A percentile compares a stretch with the other conserved stretches of the same genome.
Evolutionary conservation across 30 jellyfish, hydroid and myxozoan species (phyloP).

Genomic region (Nemopilema nomurai): DNA sequence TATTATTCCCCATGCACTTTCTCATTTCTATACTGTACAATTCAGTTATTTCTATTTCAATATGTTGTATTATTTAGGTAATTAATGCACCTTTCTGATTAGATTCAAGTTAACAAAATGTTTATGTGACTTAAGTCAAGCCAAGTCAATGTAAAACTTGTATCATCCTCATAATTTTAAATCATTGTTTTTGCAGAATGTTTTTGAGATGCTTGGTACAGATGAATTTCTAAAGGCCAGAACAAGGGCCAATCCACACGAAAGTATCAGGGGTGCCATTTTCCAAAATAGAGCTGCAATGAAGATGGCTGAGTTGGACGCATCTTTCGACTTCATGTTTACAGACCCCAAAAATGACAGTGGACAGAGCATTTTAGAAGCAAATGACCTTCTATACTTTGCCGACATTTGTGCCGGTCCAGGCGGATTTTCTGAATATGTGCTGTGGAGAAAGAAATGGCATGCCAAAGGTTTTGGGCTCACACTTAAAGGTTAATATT

Average conservation of each 20-base stretch:
- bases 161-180: too few relatives aligned
- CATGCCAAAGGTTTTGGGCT: constrained; percentile 93
- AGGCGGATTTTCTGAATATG: constrained; percentile 97
- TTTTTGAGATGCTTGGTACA: constrained; percentile 83
- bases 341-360: constrained; percentile 69
- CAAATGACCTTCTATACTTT: constrained; percentile 74
- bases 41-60: too few relatives aligned
- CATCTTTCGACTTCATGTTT: constrained; percentile 87
- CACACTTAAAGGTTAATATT: constrained; percentile 61
- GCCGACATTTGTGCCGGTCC: constrained; percentile 99
- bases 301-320: constrained; percentile 98
- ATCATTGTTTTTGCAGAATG: constrained; percentile 24
- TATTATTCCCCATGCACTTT: too few relatives aligned
- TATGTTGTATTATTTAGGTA: too few relatives aligned
- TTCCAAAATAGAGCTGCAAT: constrained; percentile 98
- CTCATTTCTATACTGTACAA: too few relatives aligned
- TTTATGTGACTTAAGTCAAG: too few relatives aligned
- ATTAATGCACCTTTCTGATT: too few relatives aligned
- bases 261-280: constrained; percentile 93
- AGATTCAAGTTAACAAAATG: too few relatives aligned
- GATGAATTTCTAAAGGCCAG: constrained; percentile 90
- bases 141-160: too few relatives aligned
- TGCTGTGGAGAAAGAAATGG: constrained; percentile 95
- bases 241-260: constrained; percentile 90
- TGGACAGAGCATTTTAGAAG: constrained; percentile 33